Percentiles rank a stretch among this genome's conserved stretches.
These are phyloP conservation scores for Oreochromis mossambicus DNA, from an alignment of 2,797 vertebrate species.

Conservation along the genomic window DNA sequence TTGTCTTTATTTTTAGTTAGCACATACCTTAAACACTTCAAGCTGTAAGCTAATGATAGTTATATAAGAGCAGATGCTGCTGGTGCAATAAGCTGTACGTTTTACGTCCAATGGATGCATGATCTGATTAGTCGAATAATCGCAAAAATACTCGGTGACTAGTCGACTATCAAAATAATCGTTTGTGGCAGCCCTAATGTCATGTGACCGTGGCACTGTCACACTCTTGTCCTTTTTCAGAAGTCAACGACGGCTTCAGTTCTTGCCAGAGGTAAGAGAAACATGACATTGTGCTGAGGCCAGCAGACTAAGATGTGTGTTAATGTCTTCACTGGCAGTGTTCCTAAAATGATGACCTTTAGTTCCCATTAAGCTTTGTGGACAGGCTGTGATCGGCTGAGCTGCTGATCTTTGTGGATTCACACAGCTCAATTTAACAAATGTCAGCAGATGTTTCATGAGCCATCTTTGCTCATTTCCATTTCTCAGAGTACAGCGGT, in stretches of 20 bases:
- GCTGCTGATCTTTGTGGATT: not conserved
- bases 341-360: not conserved
- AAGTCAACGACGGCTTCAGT: constrained; percentile 41
- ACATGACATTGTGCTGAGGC: not conserved
- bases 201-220: not conserved
- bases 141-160: no score
- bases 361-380: not conserved
- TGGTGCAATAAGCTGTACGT: no score
- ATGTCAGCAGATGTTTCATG: not conserved
- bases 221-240: constrained; percentile 48
- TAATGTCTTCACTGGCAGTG: not conserved
- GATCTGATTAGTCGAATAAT: no score
- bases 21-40: no score
- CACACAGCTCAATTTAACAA: accelerated
- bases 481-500: not conserved
- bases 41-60: no score
- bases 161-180: no score
- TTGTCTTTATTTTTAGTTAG: no score
- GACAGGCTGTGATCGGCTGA: not conserved
- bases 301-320: not conserved
- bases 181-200: not conserved
- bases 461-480: not conserved
- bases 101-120: no score
- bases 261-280: constrained; percentile 68
- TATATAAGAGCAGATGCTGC: no score